Conservation (phyloP, 2,888 invertebrate species). For the Petrolisthes manimaculis region DNA sequence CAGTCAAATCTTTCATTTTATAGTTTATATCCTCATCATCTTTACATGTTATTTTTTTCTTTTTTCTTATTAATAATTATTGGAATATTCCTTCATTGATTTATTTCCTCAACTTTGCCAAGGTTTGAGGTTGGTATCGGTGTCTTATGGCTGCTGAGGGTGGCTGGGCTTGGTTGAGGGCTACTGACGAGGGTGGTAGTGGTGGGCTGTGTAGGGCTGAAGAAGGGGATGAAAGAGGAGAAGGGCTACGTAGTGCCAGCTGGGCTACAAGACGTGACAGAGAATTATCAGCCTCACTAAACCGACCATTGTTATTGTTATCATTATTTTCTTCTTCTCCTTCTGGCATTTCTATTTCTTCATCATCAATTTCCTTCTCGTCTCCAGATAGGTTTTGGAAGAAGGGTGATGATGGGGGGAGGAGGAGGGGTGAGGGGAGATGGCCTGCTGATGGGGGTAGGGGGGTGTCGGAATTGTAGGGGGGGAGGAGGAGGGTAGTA, state of each 20-base stretch:
- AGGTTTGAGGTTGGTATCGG: background rate
- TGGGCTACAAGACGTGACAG: background rate
- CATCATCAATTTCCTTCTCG: background rate
- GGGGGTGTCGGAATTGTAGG: background rate
- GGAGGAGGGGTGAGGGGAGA: background rate
- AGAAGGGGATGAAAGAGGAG: background rate
- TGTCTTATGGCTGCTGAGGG: background rate
- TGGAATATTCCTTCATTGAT: background rate
- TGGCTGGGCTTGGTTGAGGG: background rate
- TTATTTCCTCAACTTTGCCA: background rate
- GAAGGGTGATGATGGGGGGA: background rate
- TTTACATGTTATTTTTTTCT: background rate
- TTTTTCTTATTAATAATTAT: background rate
- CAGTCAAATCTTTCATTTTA: background rate
- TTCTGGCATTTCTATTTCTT: background rate
- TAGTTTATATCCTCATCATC: background rate
- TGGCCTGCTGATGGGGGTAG: background rate
- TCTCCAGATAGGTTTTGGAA: background rate
- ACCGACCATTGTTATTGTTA: no score
- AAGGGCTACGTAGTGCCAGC: slow-evolving; percentile 1
- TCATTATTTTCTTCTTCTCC: background rate
- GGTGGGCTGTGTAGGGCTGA: background rate
- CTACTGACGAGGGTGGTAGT: no score
- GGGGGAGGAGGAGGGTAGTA: no score
- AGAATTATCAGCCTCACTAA: no score